phyloP scores from a whole-genome alignment of 2,888 invertebrate species.

The Galeruca laticollis region DNA sequence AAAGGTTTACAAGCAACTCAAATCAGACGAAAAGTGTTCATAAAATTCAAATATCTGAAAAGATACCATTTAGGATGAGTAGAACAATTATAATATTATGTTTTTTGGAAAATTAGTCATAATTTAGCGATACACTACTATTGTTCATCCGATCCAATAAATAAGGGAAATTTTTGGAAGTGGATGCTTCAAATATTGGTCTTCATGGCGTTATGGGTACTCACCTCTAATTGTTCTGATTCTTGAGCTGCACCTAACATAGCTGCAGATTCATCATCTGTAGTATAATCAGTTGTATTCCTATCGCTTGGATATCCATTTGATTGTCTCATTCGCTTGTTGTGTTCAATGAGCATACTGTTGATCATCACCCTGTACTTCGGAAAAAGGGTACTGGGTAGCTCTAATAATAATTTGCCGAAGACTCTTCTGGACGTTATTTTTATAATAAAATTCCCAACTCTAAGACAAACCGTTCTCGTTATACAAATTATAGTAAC shows the following conservation, averaged over 20 bases:
- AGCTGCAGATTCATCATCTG: constrained; percentile 23
- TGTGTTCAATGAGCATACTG: constrained; percentile 40
- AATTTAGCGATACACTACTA: too few relatives aligned
- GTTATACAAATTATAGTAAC: constrained; percentile 3
- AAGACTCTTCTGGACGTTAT: constrained; percentile 44
- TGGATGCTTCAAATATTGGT: too few relatives aligned
- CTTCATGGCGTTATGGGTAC: background rate
- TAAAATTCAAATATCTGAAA: too few relatives aligned
- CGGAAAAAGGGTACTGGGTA: constrained; percentile 48
- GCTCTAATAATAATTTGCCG: constrained; percentile 46
- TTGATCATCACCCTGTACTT: constrained; percentile 45
- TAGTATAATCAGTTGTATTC: constrained; percentile 24
- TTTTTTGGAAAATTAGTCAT: too few relatives aligned
- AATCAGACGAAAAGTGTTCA: too few relatives aligned
- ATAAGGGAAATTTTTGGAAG: too few relatives aligned
- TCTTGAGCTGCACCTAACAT: background rate
- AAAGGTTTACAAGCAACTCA: too few relatives aligned
- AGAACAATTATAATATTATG: too few relatives aligned
- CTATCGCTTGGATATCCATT: constrained; percentile 12
- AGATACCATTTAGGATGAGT: too few relatives aligned
- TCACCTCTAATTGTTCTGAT: constrained; percentile 9
- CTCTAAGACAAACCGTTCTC: constrained; percentile 34
- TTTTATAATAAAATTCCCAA: constrained; percentile 38
- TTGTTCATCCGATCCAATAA: too few relatives aligned
- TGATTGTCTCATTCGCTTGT: constrained; percentile 40